Base-by-base conservation (phyloP, 2,797 vertebrate species). In the Intellagama lesueurii region DNA sequence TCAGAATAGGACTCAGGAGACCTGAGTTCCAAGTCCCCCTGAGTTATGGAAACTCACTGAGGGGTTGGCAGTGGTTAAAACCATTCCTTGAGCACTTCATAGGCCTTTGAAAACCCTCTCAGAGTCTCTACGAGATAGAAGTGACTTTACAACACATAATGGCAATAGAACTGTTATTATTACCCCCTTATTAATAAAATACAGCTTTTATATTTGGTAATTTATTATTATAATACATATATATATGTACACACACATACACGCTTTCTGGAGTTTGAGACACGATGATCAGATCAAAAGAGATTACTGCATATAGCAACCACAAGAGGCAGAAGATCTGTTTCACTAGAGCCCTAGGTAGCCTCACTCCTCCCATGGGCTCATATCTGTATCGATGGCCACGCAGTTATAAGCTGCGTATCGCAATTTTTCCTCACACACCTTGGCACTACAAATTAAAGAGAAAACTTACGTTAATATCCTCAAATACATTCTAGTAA, bases 401-500 rank as follows among this genome's bases (percentile, higher is more conserved):
- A 99, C 99, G 4, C 99, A 99, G 97, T 99, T 99, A 95, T 99
- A 99, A 0, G 99, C 99, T 0, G 99, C 99, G 2, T 99, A 99
- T 68, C 99, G 98, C 87, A 99, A 96, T 95, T 99, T 99, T 95
- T 99, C 99, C 94, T 99, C 99, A 19, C 98, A 99, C 0, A 99
- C 97, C 83, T 99, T 99, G 88, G 99, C 99, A 91, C 99, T 99
- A 86, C 2, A 85, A 90, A 81, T 52, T 30, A 78, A 56, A 40
- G 24, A 47, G 73, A 78, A 88, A 40, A 60, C 1, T 14, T 6
- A 22, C 1, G 7, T 60, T 47, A 60, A 81, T 30, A 64, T 85
- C n/a, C 80, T 7, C 16, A 70, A 2, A 1, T 69, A 66, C 35
- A 16, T 66, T 44, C 26, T 86, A 47, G 49, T 52, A 49, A 82